phyloP scores from a whole-genome alignment of 2,797 vertebrate species.

The Aulostomus chinensis region DNA sequence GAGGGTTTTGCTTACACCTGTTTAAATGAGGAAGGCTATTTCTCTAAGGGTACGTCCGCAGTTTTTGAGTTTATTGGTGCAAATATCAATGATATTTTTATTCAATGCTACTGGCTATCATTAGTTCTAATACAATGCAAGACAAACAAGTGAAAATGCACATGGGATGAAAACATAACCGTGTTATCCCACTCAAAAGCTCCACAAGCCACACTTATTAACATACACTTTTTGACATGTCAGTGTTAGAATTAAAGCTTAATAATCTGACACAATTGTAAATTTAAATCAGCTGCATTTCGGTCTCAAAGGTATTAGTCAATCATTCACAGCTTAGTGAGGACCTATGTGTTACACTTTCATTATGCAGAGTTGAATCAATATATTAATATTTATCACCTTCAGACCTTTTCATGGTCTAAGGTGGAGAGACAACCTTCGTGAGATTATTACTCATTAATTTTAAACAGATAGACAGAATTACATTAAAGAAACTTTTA shows the following conservation, averaged over 20 bases:
- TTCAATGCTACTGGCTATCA: constrained; percentile 36
- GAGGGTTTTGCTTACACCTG: constrained; percentile 48
- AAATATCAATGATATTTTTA: constrained; percentile 39
- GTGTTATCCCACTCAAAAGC: too few relatives aligned
- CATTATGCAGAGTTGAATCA: constrained; percentile 8
- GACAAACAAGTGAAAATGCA: too few relatives aligned
- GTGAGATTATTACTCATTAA: background rate
- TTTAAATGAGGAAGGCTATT: constrained; percentile 46
- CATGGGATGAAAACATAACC: too few relatives aligned
- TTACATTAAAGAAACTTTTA: too few relatives aligned
- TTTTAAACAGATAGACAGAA: background rate
- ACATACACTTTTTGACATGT: too few relatives aligned
- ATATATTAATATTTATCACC: constrained; percentile 22
- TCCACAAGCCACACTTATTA: too few relatives aligned
- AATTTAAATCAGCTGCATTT: constrained; percentile 32
- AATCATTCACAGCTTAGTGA: constrained; percentile 23
- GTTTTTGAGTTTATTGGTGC: constrained; percentile 26
- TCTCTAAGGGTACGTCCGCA: constrained; percentile 21
- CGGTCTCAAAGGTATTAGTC: too few relatives aligned
- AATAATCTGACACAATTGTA: too few relatives aligned
- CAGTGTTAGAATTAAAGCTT: too few relatives aligned
- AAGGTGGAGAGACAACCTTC: background rate
- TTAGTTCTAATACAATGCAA: constrained; percentile 17
- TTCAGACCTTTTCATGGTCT: background rate
- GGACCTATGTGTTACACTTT: too few relatives aligned